Evolutionary conservation across 2,888 invertebrate genomes (phyloP).

Genomic region (Andrena trimmerana): DNA sequence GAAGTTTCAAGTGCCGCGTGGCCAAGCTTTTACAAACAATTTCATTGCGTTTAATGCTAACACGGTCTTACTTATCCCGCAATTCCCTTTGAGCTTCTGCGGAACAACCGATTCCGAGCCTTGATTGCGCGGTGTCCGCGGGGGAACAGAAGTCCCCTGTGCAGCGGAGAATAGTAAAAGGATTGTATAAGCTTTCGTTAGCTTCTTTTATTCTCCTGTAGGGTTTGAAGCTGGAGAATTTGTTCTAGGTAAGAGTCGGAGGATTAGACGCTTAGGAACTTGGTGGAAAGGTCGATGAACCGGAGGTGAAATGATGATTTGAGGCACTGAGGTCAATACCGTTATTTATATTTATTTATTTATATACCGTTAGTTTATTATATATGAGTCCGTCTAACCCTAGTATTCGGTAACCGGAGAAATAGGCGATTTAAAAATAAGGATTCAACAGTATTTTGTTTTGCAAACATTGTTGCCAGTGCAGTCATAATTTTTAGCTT

Average conservation of each 20-base stretch:
- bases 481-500: too few species aligned
- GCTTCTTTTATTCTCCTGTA: neutral
- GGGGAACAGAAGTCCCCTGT: neutral
- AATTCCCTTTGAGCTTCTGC: neutral
- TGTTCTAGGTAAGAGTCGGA: neutral
- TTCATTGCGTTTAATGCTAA: slow-evolving; percentile 21
- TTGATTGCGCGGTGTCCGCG: neutral
- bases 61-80: neutral
- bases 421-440: too few species aligned
- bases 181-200: neutral
- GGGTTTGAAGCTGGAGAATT: neutral
- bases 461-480: too few species aligned
- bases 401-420: too few species aligned
- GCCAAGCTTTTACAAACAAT: slow-evolving; percentile 4
- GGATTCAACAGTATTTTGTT: too few species aligned
- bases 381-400: too few species aligned
- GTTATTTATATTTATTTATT: too few species aligned
- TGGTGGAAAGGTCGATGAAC: too few species aligned
- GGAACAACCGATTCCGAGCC: neutral
- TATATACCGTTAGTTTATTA: too few species aligned
- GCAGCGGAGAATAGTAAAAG: neutral
- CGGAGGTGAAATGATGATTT: too few species aligned
- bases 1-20: slow-evolving; percentile 2
- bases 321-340: too few species aligned
- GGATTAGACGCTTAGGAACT: neutral